These are phyloP conservation scores for Conger conger DNA, from an alignment of 2,113 vertebrate genomes.

Conservation along the genomic window DNA sequence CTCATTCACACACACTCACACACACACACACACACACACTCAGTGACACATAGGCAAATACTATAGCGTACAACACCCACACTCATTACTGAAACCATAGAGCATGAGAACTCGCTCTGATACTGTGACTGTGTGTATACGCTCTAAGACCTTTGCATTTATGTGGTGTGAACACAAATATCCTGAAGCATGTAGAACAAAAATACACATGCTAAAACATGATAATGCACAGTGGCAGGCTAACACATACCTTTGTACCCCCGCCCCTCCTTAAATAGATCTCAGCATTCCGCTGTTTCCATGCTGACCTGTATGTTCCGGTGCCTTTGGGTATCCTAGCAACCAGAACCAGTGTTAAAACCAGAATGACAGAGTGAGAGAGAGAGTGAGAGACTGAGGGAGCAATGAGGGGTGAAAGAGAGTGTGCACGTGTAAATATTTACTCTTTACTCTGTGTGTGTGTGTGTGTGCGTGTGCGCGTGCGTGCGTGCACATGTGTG, in stretches of 20 bases:
- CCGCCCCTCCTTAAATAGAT: slow-evolving; percentile 36
- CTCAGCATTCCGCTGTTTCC: slow-evolving; percentile 57
- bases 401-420: slow-evolving; percentile 15
- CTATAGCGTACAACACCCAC: background rate
- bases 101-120: background rate
- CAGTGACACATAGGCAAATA: background rate
- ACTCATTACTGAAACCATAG: background rate
- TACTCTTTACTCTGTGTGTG: slow-evolving; percentile 51
- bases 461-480: slow-evolving; percentile 52
- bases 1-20: background rate
- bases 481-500: slow-evolving; percentile 4
- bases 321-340: slow-evolving; percentile 71
- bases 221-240: slow-evolving; percentile 29
- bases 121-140: background rate
- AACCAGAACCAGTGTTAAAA: slow-evolving; percentile 73
- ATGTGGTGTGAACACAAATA: slow-evolving; percentile 24
- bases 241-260: slow-evolving; percentile 39
- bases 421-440: slow-evolving; percentile 41
- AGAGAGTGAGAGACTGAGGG: slow-evolving; percentile 50
- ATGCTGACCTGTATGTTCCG: slow-evolving; percentile 63
- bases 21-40: background rate
- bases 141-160: background rate
- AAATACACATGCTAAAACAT: slow-evolving; percentile 18
- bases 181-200: slow-evolving; percentile 18
- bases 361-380: slow-evolving; percentile 66